Base-by-base conservation (phyloP, 2,797 vertebrate genomes). In the Malacoctenus gilli region DNA sequence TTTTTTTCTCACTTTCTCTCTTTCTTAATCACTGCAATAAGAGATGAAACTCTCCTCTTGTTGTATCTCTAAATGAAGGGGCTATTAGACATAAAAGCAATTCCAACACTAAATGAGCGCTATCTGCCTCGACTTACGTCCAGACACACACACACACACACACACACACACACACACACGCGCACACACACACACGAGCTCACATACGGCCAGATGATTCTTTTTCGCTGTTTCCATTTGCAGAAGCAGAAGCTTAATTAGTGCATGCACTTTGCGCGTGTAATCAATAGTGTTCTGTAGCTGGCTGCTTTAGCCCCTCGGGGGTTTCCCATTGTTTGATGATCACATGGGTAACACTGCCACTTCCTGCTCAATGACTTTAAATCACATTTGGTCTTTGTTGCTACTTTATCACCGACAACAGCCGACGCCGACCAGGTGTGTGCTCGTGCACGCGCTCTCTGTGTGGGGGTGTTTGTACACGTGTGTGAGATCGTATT, bases 221-320 rank as follows among this genome's bases (percentile, higher is more conserved):
- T 75, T 70, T 60, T 16, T 1, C 47, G 11, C 61, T 66, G 71
- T 72, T 77, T 77, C 75, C 71, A 77, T 80, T 78, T 74, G 52
- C 60, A 75, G 66, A 82, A 4, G 14, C 68, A 63, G 68, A 77
- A 35, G 67, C 72, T 67, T 83, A 67, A 85, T 88, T 79, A 81
- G 73, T 53, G 59, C 64, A 63, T 64, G 55, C 71, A 72, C 76
- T 81, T 68, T 74, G 72, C 57, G 31, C 34, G 22, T 43, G 31
- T 79, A 72, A 89, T 88, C 85, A 68, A 88, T 87, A 83, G 57
- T 58, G 49, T 72, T 77, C 34, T 77, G 64, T 72, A 57, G 70
- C 74, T 75, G 44, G 46, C 64, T 74, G 75, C 70, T 73, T 70
- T 66, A 62, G 60, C 67, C 68, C 78, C 55, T 28, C 0, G 9